These are phyloP conservation scores for Biston betularia DNA, from an alignment of 2,888 invertebrate genomes.

Conservation along the genomic window DNA sequence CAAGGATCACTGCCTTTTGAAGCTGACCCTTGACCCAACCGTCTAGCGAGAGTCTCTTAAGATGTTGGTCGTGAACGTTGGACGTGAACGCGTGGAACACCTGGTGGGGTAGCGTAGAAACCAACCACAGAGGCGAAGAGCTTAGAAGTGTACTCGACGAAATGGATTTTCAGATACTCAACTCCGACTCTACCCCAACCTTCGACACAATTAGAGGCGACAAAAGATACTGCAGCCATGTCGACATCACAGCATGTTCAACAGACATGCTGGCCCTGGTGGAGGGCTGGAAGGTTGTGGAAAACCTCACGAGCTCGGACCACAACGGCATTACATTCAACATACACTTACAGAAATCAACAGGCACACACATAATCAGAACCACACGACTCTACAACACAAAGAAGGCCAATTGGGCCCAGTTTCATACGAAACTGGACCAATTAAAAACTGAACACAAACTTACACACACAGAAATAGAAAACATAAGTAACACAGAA, in stretches of 20 bases:
- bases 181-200: too few relatives aligned
- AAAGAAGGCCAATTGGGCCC: not conserved
- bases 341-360: not conserved
- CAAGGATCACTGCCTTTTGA: too few relatives aligned
- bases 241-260: not conserved
- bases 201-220: not conserved
- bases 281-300: not conserved
- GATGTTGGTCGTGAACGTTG: too few relatives aligned
- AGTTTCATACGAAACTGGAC: not conserved
- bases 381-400: not conserved
- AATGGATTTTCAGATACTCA: too few relatives aligned
- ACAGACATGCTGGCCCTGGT: not conserved
- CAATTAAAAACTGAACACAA: not conserved
- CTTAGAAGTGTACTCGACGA: too few relatives aligned
- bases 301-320: not conserved
- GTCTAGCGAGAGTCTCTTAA: too few relatives aligned
- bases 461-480: not conserved
- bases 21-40: too few relatives aligned
- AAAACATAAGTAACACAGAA: not conserved
- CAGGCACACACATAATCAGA: not conserved
- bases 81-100: too few relatives aligned
- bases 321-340: not conserved
- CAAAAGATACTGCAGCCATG: not conserved
- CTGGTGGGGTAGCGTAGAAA: too few relatives aligned
- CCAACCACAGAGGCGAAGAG: too few relatives aligned